A percentile compares a stretch with the other conserved stretches of the same genome.
Evolutionary conservation across 2,888 invertebrate genomes (phyloP).

Genomic region (Papilio demoleus): DNA sequence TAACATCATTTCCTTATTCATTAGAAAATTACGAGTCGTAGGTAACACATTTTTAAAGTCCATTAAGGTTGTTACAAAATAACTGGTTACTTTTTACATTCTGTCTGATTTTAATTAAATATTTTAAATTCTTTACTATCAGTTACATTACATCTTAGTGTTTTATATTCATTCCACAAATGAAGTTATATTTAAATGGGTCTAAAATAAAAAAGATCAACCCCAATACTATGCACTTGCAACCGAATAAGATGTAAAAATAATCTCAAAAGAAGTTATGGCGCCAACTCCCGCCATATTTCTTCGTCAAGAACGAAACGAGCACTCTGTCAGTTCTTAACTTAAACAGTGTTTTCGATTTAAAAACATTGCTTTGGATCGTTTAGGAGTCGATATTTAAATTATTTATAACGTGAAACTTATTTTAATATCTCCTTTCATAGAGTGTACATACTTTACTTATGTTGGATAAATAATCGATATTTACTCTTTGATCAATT

Average conservation of each 20-base stretch:
- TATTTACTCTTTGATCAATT: no score
- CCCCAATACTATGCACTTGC: constrained; percentile 28
- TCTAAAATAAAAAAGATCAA: constrained; percentile 7
- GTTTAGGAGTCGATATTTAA: constrained; percentile 12
- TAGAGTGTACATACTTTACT: not conserved
- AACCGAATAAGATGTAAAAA: constrained; percentile 69
- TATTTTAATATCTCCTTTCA: not conserved
- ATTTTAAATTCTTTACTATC: not conserved
- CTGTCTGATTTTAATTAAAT: not conserved
- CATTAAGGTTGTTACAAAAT: constrained; percentile 8
- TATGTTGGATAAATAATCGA: no score
- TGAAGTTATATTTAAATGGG: not conserved
- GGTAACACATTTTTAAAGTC: not conserved
- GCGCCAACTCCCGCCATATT: constrained; percentile 60
- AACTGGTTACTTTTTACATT: not conserved
- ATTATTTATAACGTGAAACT: not conserved
- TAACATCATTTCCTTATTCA: not conserved
- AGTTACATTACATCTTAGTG: not conserved
- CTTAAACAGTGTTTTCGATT: constrained; percentile 23
- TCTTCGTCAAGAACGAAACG: constrained; percentile 41
- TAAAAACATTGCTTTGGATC: constrained; percentile 12
- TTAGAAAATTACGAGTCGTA: not conserved
- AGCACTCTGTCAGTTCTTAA: constrained; percentile 18
- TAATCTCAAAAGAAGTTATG: constrained; percentile 62
- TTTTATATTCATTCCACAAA: not conserved